phyloP scores from a whole-genome alignment of 2,888 invertebrate species.

The Auanema freiburgensis region DNA sequence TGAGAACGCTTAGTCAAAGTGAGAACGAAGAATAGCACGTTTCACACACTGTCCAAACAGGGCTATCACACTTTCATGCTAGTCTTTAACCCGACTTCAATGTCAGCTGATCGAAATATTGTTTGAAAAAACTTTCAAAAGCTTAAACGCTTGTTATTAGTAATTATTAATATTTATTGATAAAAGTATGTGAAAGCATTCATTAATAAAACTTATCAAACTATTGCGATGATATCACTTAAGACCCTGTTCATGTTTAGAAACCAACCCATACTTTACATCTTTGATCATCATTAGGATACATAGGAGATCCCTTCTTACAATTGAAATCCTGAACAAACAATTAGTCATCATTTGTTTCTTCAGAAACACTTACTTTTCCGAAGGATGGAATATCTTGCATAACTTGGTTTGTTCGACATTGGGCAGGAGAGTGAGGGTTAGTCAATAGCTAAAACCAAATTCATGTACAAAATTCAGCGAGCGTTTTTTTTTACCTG shows the following conservation, averaged over 20 bases:
- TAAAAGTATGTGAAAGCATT: too few species aligned
- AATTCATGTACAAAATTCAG: slow-evolving; percentile 17
- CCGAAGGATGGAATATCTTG: slow-evolving; percentile 59
- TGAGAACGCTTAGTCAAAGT: too few species aligned
- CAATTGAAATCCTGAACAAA: slow-evolving; percentile 48
- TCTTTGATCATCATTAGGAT: slow-evolving; percentile 37
- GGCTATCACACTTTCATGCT: too few species aligned
- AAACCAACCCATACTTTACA: slow-evolving; percentile 60
- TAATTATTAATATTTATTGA: too few species aligned
- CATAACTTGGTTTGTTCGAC: slow-evolving; percentile 55
- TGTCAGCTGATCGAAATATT: too few species aligned
- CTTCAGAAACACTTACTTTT: not conserved
- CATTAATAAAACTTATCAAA: too few species aligned
- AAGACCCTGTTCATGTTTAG: slow-evolving; percentile 16
- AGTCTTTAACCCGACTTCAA: too few species aligned
- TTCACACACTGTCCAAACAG: too few species aligned
- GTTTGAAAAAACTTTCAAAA: too few species aligned
- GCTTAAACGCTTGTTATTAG: too few species aligned
- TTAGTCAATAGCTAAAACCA: slow-evolving; percentile 50
- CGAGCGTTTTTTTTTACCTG: slow-evolving; percentile 25
- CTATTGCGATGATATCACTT: too few species aligned
- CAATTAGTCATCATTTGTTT: not conserved
- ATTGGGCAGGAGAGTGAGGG: slow-evolving; percentile 52
- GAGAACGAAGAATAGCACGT: too few species aligned
- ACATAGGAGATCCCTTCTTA: slow-evolving; percentile 43